Evolutionary conservation across 2,797 vertebrate genomes (phyloP).

Genomic region (Hypotaenidia philippensis): DNA sequence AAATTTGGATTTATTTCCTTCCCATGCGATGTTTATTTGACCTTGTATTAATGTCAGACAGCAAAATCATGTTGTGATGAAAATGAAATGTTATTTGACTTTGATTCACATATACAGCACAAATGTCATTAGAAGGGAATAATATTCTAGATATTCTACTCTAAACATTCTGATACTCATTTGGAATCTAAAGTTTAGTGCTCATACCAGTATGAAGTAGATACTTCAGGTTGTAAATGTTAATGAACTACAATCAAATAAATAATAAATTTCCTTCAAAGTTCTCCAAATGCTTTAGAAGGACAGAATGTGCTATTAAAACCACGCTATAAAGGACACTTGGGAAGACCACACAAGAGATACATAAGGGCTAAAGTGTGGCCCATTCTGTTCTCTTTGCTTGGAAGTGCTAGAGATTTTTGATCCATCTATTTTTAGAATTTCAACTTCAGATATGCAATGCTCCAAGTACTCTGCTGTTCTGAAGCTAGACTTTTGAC

Average conservation of each 20-base stretch:
- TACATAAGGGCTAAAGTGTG: background rate
- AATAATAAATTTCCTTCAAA: background rate
- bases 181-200: background rate
- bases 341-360: background rate
- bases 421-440: background rate
- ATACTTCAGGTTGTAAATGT: background rate
- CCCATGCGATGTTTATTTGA: slow-evolving; percentile 73
- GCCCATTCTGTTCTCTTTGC: background rate
- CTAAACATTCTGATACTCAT: background rate
- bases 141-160: background rate
- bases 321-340: background rate
- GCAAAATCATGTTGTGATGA: slow-evolving; percentile 62
- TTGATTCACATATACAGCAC: slow-evolving; percentile 34
- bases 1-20: slow-evolving; percentile 77
- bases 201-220: background rate
- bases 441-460: background rate
- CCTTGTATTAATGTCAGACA: slow-evolving; percentile 73
- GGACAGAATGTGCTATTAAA: background rate
- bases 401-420: background rate
- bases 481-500: background rate
- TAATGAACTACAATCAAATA: background rate
- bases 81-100: slow-evolving; percentile 77
- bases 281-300: background rate
- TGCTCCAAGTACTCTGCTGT: background rate
- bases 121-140: slow-evolving; percentile 56